These are phyloP conservation scores for Malthinus seriepunctatus DNA, from an alignment of 2,888 invertebrate species.

Conservation along the genomic window DNA sequence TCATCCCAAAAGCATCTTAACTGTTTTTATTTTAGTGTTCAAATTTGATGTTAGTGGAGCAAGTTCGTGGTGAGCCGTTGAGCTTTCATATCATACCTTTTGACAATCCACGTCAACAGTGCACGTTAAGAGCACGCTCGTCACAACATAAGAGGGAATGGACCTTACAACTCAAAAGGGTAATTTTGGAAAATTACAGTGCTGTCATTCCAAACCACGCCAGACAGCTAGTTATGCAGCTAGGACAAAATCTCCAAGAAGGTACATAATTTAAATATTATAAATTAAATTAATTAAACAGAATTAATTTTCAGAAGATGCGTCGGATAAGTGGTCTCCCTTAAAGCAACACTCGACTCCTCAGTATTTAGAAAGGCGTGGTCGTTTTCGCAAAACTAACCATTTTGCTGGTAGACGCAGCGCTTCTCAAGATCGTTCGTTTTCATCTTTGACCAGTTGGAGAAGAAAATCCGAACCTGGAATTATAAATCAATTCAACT, in stretches of 20 bases:
- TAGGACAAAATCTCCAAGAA: slow-evolving; percentile 68
- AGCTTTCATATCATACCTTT: slow-evolving; percentile 97
- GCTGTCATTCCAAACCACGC: slow-evolving; percentile 95
- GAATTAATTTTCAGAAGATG: slow-evolving; percentile 42
- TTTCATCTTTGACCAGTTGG: slow-evolving; percentile 66
- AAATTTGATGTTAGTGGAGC: slow-evolving; percentile 96
- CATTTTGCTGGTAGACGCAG: slow-evolving; percentile 51
- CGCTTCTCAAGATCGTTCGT: slow-evolving; percentile 56
- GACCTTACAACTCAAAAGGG: slow-evolving; percentile 79
- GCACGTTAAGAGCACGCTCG: slow-evolving; percentile 83
- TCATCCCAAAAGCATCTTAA: background rate
- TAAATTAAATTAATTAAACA: background rate
- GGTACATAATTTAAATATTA: slow-evolving; percentile 16
- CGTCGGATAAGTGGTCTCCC: slow-evolving; percentile 55
- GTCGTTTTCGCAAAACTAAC: slow-evolving; percentile 65
- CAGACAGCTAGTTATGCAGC: slow-evolving; percentile 86
- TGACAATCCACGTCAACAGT: slow-evolving; percentile 90
- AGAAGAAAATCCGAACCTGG: slow-evolving; percentile 74
- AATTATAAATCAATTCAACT: slow-evolving; percentile 60
- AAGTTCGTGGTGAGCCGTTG: slow-evolving; percentile 89
- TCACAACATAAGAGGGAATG: slow-evolving; percentile 85
- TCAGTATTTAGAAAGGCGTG: slow-evolving; percentile 86
- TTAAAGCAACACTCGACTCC: slow-evolving; percentile 83
- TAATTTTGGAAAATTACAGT: slow-evolving; percentile 92
- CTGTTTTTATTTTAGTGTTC: slow-evolving; percentile 73